Conservation (phyloP, 2,113 vertebrate genomes). For the Papio anubis region DNA sequence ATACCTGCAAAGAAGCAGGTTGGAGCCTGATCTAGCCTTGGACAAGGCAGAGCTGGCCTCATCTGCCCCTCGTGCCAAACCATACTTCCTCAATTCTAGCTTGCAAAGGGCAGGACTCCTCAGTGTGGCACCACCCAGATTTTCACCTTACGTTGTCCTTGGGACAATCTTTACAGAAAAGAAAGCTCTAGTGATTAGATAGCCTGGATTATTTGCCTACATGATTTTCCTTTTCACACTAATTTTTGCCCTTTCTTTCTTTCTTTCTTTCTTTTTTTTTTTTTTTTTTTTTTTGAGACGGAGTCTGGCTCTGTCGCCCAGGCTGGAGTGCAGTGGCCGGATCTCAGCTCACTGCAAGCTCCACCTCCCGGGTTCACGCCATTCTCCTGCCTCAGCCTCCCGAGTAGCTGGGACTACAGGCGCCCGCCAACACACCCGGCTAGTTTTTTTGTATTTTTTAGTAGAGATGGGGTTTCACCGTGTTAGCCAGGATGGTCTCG, state of each 20-base stretch:
- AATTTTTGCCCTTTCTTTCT: background rate
- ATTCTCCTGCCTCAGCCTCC: too few relatives aligned
- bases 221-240: background rate
- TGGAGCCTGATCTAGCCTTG: background rate
- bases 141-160: background rate
- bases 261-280: too few relatives aligned
- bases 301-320: too few relatives aligned
- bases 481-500: too few relatives aligned
- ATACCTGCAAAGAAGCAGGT: background rate
- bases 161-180: conserved; percentile 3
- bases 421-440: accelerated
- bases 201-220: background rate
- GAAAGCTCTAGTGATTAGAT: background rate
- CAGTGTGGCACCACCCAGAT: background rate
- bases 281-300: too few relatives aligned
- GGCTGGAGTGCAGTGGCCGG: too few relatives aligned
- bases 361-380: too few relatives aligned
- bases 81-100: background rate
- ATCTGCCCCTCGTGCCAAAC: background rate
- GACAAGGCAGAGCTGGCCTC: background rate
- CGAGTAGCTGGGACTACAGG: too few relatives aligned
- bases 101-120: background rate
- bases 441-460: too few relatives aligned
- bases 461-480: too few relatives aligned
- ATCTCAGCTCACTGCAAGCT: too few relatives aligned